Evolutionary conservation across 2,888 invertebrate genomes (phyloP).

Genomic region (Drosophila anomalipes): DNA sequence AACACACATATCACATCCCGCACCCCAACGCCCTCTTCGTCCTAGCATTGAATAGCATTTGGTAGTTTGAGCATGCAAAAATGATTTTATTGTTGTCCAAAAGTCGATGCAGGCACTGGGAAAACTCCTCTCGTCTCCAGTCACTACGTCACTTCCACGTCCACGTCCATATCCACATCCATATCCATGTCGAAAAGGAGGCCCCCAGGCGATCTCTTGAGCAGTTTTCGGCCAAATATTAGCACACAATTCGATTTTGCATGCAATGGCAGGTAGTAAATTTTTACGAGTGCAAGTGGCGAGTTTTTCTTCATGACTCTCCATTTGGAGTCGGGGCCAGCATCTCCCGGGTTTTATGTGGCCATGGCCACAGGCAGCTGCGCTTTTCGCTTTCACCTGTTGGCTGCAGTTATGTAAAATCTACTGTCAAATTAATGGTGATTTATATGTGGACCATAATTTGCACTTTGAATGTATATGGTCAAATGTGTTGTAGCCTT

Average conservation of each 20-base stretch:
- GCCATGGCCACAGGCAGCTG: slow-evolving; percentile 68
- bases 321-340: slow-evolving; percentile 31
- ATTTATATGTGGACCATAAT: slow-evolving; percentile 75
- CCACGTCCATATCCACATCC: not conserved
- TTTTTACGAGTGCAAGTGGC: slow-evolving; percentile 76
- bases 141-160: slow-evolving; percentile 61
- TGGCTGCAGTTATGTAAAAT: slow-evolving; percentile 74
- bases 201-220: slow-evolving; percentile 32
- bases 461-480: slow-evolving; percentile 51
- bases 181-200: slow-evolving; percentile 24
- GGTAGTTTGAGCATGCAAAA: slow-evolving; percentile 63
- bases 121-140: slow-evolving; percentile 39
- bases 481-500: slow-evolving; percentile 26
- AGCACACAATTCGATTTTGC: slow-evolving; percentile 82
- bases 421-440: slow-evolving; percentile 80
- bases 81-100: slow-evolving; percentile 70
- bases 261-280: slow-evolving; percentile 68
- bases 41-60: slow-evolving; percentile 29
- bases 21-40: not conserved
- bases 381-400: slow-evolving; percentile 79
- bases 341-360: slow-evolving; percentile 39
- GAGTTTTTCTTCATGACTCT: slow-evolving; percentile 60
- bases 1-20: not conserved
- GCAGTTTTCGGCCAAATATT: slow-evolving; percentile 70
- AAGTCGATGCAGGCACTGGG: slow-evolving; percentile 28